phyloP scores from a whole-genome alignment of 2,113 vertebrate genomes.

The Rhinopomastus cyanomelas region DNA sequence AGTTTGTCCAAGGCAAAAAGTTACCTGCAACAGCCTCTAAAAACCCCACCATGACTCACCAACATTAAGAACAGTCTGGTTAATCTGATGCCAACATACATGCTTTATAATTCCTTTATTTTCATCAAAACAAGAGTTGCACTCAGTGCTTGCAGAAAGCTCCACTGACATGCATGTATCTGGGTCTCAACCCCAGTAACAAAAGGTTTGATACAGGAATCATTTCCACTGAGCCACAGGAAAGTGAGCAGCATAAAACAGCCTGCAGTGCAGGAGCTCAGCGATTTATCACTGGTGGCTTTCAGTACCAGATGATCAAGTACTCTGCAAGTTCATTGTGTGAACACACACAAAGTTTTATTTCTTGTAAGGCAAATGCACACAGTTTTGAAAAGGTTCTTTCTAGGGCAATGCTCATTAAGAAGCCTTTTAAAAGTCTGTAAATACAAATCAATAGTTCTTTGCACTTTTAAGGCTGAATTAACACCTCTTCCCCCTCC shows the following conservation, averaged over 20 bases:
- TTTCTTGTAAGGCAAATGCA: background rate
- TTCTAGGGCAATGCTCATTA: background rate
- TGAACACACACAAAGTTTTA: background rate
- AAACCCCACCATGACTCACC: background rate
- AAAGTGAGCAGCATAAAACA: background rate
- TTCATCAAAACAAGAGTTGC: background rate
- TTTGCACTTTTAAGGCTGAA: background rate
- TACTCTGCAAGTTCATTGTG: background rate
- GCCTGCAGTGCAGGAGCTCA: background rate
- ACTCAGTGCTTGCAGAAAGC: background rate
- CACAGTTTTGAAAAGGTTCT: background rate
- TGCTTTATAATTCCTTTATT: background rate
- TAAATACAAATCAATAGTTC: background rate
- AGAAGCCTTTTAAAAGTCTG: background rate
- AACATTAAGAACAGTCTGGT: background rate
- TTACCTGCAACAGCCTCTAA: background rate
- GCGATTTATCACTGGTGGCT: background rate
- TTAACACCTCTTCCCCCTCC: background rate
- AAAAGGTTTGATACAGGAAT: background rate
- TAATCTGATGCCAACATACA: background rate
- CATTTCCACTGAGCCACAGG: background rate
- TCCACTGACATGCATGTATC: fast-evolving
- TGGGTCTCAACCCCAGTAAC: background rate
- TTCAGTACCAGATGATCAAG: background rate
- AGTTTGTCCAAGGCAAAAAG: background rate